Evolutionary conservation across 2,113 vertebrate genomes (phyloP).

Genomic region (Nymphicus hollandicus): DNA sequence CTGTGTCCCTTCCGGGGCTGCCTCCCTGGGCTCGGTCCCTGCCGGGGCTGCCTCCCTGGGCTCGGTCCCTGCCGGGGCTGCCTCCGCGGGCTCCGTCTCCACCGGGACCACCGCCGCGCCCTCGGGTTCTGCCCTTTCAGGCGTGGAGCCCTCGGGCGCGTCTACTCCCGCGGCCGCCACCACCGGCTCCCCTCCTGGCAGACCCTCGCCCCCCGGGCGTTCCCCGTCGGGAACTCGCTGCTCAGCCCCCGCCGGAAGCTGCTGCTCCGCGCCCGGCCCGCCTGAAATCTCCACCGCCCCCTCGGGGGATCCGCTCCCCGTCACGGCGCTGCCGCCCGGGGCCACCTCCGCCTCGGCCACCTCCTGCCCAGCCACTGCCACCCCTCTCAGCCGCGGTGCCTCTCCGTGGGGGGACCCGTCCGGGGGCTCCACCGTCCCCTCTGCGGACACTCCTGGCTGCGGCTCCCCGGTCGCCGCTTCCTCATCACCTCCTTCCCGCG

Average conservation of each 20-base stretch:
- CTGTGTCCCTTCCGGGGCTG: not conserved
- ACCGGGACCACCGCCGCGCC: not conserved
- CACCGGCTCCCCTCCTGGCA: not conserved
- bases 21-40: not conserved
- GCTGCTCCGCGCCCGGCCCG: not conserved
- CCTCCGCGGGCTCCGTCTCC: not conserved
- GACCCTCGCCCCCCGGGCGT: not conserved
- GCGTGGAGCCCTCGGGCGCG: not conserved
- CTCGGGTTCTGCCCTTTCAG: not conserved
- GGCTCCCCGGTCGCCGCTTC: not conserved
- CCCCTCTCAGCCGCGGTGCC: not conserved
- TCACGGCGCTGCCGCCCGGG: not conserved
- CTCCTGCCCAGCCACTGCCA: not conserved
- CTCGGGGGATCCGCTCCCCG: not conserved
- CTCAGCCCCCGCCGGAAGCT: not conserved
- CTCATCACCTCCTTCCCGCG: not conserved
- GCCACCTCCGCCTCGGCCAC: not conserved
- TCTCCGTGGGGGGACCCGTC: not conserved
- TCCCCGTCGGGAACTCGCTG: not conserved
- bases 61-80: fast-evolving
- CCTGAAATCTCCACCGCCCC: not conserved
- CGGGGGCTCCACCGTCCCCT: not conserved
- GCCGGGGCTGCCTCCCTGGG: not conserved
- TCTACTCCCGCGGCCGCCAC: not conserved
- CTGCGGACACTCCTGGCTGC: not conserved